These are phyloP conservation scores for Samia ricini DNA, from an alignment of 1,140 invertebrate genomes.

Conservation along the genomic window DNA sequence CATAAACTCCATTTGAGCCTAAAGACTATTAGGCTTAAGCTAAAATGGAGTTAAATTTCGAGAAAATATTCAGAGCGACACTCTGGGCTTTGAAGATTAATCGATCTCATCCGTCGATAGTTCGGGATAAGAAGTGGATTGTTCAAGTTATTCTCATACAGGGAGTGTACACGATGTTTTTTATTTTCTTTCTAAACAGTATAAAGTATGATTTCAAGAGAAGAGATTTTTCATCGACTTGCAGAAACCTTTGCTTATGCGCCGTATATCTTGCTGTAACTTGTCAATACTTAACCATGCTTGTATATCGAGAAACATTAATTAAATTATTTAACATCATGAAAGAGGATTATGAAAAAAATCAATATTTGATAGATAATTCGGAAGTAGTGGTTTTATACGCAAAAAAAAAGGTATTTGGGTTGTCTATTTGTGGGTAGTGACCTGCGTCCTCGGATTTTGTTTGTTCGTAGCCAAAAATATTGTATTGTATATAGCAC, in stretches of 20 bases:
- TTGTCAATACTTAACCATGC: slow-evolving; percentile 32
- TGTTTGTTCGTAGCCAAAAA: slow-evolving; percentile 28
- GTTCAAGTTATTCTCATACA: slow-evolving; percentile 28
- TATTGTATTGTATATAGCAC: slow-evolving; percentile 27
- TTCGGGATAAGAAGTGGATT: slow-evolving; percentile 40
- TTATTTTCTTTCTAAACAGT: slow-evolving; percentile 27
- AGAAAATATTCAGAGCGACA: slow-evolving; percentile 38
- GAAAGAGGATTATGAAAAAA: slow-evolving; percentile 32
- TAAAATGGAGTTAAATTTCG: slow-evolving; percentile 37
- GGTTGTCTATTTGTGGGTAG: slow-evolving; percentile 34
- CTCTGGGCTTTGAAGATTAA: slow-evolving; percentile 28
- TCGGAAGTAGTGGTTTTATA: slow-evolving; percentile 13
- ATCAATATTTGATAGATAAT: neutral
- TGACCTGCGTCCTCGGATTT: slow-evolving; percentile 7
- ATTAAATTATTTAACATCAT: slow-evolving; percentile 35
- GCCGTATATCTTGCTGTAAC: slow-evolving; percentile 30
- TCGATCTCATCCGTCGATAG: slow-evolving; percentile 35
- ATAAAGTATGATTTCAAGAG: slow-evolving; percentile 37
- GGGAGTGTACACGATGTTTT: slow-evolving; percentile 21
- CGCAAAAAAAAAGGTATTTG: slow-evolving; percentile 25
- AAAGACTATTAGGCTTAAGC: neutral
- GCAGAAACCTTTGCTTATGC: slow-evolving; percentile 36
- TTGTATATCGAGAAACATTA: slow-evolving; percentile 13
- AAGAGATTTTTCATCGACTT: slow-evolving; percentile 35
- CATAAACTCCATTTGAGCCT: neutral